Conservation (phyloP, 2,888 invertebrate species). For the Andrena hattorfiana region DNA sequence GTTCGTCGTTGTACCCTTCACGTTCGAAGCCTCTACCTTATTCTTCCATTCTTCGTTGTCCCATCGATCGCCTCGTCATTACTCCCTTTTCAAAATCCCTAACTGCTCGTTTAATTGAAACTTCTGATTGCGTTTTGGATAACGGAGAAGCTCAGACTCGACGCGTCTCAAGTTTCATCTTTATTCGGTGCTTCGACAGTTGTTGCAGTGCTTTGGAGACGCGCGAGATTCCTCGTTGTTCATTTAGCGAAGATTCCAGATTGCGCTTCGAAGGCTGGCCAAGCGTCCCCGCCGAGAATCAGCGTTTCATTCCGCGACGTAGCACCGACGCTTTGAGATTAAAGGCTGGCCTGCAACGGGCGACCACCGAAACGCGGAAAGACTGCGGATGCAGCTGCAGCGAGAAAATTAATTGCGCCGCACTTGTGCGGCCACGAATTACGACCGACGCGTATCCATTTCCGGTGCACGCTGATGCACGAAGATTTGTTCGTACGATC, state of each 20-base stretch:
- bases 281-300: slow-evolving; percentile 36
- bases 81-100: too few species aligned
- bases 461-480: slow-evolving; percentile 62
- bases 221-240: slow-evolving; percentile 2
- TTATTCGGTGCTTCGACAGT: not conserved
- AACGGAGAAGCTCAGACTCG: not conserved
- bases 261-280: slow-evolving; percentile 6
- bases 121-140: not conserved
- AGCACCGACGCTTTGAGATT: slow-evolving; percentile 49
- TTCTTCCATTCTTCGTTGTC: too few species aligned
- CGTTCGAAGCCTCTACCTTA: too few species aligned
- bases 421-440: slow-evolving; percentile 69
- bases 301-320: slow-evolving; percentile 36
- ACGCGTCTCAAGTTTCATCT: not conserved
- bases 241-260: not conserved
- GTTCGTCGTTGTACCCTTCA: too few species aligned
- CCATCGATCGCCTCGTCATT: too few species aligned
- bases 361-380: slow-evolving; percentile 64
- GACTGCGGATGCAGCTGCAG: slow-evolving; percentile 69
- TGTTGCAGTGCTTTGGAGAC: not conserved
- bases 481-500: slow-evolving; percentile 56
- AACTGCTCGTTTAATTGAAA: not conserved
- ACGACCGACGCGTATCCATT: slow-evolving; percentile 70
- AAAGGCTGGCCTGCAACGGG: slow-evolving; percentile 44
- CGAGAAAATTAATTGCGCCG: slow-evolving; percentile 70